Base-by-base conservation (phyloP, 2,113 vertebrate species). In the Coreoperca whiteheadi region DNA sequence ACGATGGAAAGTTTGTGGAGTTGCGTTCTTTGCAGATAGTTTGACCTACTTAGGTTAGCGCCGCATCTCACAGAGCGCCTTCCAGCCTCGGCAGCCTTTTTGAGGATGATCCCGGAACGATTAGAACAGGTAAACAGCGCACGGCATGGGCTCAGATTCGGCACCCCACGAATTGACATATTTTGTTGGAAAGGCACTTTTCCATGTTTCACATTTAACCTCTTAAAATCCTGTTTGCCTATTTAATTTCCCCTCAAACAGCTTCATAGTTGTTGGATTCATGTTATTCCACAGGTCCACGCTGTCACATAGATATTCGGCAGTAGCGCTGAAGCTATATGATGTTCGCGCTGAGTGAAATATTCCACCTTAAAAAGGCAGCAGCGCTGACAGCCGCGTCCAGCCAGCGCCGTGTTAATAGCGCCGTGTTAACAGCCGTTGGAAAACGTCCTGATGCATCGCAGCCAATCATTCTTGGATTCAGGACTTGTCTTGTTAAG, bases 31-130 rank as follows among this genome's bases (percentile, higher is more conserved):
- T 68, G 80, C 83, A 89, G 79, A 87, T 79, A 95, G 93, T 94
- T 95, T 95, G 94, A 95, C 94, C 94, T 93, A 94, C 88, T 95
- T 95, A 89, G 90, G 81, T 83, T 81, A 77, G 61, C 23, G 53
- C 63, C 34, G 82, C 81, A 91, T 78, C 85, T 82, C 39, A 56
- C 67, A 41, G 18, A 81, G 48, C 5, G 2, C 30, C 25, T 54
- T 28, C 25, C 30, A 48, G 3, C 77, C 64, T 37, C 51, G 5
- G 9, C 37, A 61, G 59, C 61, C 25, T 66, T 41, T 23, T 30
- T 30, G 50, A 56, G 32, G 66, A 83, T 5, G 46, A 67, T 48
- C 21, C 16, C 4, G 6, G 39, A 48, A 61, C 28, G 39, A 66
- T 65, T 15, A 60, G 11, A 25, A 18, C 34, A 79, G 12, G 48